Evolutionary conservation across 2,113 vertebrate species (phyloP).

Genomic region (Isurus oxyrinchus): DNA sequence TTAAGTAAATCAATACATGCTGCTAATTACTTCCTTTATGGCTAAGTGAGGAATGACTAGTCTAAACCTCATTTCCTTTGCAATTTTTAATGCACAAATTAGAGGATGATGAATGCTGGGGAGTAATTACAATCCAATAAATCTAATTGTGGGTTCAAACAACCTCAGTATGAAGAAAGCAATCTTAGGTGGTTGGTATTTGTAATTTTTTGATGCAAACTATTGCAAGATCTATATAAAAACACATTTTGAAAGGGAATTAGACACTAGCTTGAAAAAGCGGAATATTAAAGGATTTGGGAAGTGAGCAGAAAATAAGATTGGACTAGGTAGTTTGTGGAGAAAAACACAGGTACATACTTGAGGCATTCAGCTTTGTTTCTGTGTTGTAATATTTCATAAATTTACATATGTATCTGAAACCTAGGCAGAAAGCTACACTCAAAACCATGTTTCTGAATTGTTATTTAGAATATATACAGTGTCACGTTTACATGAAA

Average conservation of each 20-base stretch:
- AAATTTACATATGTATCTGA: neutral
- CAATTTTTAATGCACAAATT: neutral
- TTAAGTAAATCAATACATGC: constrained; percentile 15
- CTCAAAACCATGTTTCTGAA: neutral
- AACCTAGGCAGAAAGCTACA: neutral
- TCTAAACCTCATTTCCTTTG: neutral
- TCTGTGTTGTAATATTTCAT: neutral
- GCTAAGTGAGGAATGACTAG: neutral
- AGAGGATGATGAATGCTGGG: neutral
- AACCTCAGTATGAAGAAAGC: neutral
- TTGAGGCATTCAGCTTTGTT: neutral
- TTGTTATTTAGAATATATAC: neutral
- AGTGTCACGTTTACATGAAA: neutral
- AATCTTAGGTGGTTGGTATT: neutral
- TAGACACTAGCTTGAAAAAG: neutral
- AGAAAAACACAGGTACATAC: neutral
- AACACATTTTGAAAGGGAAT: neutral
- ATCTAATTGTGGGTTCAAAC: neutral
- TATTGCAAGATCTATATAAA: neutral
- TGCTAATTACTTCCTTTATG: constrained; percentile 11
- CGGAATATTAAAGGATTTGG: neutral
- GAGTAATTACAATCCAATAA: neutral
- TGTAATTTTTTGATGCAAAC: neutral
- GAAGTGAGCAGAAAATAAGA: neutral
- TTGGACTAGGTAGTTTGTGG: neutral